phyloP scores from a whole-genome alignment of 2,797 vertebrate species.

The Scomberomorus guttatus region DNA sequence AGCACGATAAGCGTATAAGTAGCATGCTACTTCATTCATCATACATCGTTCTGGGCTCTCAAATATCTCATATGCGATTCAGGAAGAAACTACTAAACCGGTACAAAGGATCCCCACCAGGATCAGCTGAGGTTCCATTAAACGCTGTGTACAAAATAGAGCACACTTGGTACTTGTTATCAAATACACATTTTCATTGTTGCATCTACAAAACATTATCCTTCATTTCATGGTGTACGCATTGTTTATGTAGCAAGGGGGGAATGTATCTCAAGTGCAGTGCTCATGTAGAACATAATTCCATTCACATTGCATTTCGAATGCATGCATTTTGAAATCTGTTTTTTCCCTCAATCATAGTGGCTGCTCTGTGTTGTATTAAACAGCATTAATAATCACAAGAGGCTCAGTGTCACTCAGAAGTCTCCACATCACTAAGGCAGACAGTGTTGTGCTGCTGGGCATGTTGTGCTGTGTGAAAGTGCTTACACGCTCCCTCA shows the following conservation, averaged over 20 bases:
- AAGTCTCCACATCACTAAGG: conserved; percentile 84
- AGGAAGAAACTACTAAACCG: conserved; percentile 90
- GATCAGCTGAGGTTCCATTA: conserved; percentile 83
- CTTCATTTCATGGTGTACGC: conserved; percentile 61
- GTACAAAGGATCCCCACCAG: conserved; percentile 84
- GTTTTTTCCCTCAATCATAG: conserved; percentile 77
- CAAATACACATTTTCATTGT: conserved; percentile 63
- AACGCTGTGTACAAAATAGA: conserved; percentile 74
- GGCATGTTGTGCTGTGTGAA: conserved; percentile 86
- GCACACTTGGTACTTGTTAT: conserved; percentile 64
- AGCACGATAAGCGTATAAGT: conserved; percentile 99
- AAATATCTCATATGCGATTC: conserved; percentile 97
- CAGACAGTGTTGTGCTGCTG: conserved; percentile 83
- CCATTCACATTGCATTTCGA: conserved; percentile 77
- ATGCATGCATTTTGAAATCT: conserved; percentile 79
- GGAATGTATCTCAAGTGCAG: conserved; percentile 57
- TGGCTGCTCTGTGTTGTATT: conserved; percentile 83
- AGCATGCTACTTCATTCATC: conserved; percentile 99
- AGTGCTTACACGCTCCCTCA: conserved; percentile 85
- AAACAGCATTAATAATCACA: conserved; percentile 89
- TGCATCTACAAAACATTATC: conserved; percentile 71
- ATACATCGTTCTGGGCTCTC: conserved; percentile 97
- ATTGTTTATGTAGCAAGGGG: conserved; percentile 69
- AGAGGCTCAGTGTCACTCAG: conserved; percentile 86
- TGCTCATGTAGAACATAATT: conserved; percentile 75